Evolutionary conservation across 2,888 invertebrate genomes (phyloP), one percentile per base, ranked within the genome.

Genomic region (Macrosoma leucophasiata): DNA sequence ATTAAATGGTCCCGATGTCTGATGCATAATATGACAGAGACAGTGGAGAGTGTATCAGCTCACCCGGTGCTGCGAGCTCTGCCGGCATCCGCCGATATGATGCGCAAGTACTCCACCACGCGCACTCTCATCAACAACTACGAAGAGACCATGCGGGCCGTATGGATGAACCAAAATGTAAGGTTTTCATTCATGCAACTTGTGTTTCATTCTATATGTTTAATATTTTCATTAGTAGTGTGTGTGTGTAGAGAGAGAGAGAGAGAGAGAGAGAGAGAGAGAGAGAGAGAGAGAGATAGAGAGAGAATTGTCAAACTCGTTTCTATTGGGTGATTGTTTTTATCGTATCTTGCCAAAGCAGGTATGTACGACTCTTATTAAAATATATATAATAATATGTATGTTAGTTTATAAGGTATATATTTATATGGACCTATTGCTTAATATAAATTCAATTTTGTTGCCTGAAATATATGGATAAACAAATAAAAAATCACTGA

Each of bases 141-240:
- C 61, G 93, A 94, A 68, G 86, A 88, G 22, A 93, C 92, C 47
- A 92, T 96, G 77, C 88, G 92, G 7, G 90, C 90, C 20, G 88
- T 92, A 10, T 94, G 94, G 94, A 89, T 93, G 79, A 93, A 93
- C 62, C 94, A 94, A 62, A 93, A 94, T 63, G 92, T 92, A 55
- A 76, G 75, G n/a, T n/a, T 1, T n/a, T 24, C 18, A 18, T 5
- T 18, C 18, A 18, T 18, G 6, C 1, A 7, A 8, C 18, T 18
- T 18, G 18, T 18, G n/a, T n/a, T n/a, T n/a, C n/a, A n/a, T n/a
- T n/a, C n/a, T n/a, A n/a, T n/a, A n/a, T n/a, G n/a, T n/a, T n/a
- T n/a, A n/a, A n/a, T n/a, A n/a, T n/a, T n/a, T n/a, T n/a, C n/a
- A n/a, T n/a, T n/a, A n/a, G n/a, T n/a, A n/a, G n/a, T n/a, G n/a